A percentile compares a stretch with the other conserved stretches of the same genome.
Evolutionary conservation across 2,797 vertebrate genomes (phyloP).

Genomic region (Chrysolophus pictus): DNA sequence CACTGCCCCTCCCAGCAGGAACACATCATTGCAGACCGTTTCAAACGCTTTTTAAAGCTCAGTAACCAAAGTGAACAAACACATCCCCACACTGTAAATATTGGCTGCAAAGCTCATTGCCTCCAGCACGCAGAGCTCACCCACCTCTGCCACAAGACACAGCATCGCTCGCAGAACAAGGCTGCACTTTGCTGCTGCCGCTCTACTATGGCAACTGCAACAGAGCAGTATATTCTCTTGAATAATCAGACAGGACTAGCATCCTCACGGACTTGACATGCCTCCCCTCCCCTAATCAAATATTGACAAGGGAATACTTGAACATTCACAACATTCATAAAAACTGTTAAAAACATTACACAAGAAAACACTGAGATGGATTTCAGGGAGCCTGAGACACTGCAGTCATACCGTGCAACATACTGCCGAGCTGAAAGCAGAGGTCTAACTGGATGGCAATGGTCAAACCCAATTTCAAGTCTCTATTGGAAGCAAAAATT

Average conservation of each 20-base stretch:
- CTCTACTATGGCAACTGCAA: background rate
- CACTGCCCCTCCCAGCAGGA: background rate
- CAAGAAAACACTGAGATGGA: background rate
- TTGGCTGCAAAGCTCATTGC: background rate
- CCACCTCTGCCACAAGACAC: background rate
- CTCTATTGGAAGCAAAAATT: background rate
- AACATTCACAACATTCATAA: background rate
- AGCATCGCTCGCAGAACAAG: background rate
- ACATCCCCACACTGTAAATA: too few species aligned
- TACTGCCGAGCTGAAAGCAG: background rate
- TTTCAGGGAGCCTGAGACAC: background rate
- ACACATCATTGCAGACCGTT: accelerated
- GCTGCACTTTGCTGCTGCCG: background rate
- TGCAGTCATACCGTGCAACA: background rate
- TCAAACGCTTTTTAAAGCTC: background rate
- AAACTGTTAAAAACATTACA: background rate
- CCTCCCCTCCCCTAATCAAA: too few species aligned
- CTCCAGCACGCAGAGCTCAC: accelerated
- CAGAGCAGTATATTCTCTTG: background rate
- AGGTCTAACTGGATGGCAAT: background rate
- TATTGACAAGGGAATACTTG: background rate
- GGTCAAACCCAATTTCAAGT: background rate
- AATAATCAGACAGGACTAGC: background rate
- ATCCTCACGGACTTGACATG: too few species aligned
- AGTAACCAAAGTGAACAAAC: background rate